Evolutionary conservation across 2,888 invertebrate genomes (phyloP).

Genomic region (Notodonta ziczac): DNA sequence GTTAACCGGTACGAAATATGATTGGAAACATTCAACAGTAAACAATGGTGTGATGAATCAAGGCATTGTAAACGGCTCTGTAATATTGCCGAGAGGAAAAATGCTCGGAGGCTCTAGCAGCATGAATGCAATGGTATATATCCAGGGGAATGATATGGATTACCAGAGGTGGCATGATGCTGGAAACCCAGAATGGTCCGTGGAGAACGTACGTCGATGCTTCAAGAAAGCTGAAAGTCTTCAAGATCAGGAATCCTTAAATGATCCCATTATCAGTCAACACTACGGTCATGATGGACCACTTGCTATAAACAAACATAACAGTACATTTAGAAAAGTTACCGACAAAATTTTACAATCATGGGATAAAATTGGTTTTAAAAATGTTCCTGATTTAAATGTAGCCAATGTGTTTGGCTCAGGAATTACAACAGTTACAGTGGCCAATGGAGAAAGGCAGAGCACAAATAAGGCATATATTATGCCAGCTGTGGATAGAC

Average conservation of each 20-base stretch:
- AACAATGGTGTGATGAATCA: conserved; percentile 63
- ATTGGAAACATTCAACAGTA: not conserved
- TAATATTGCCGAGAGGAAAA: conserved; percentile 83
- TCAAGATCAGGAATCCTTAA: conserved; percentile 11
- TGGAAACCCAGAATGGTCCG: conserved; percentile 6
- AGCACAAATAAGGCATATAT: conserved; percentile 80
- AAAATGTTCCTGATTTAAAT: conserved; percentile 60
- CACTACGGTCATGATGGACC: conserved; percentile 8
- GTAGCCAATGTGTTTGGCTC: conserved; percentile 67
- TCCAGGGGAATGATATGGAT: conserved; percentile 68
- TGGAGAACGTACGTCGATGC: not conserved
- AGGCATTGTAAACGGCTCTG: conserved; percentile 71
- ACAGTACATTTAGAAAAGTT: not conserved
- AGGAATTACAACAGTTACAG: conserved; percentile 68
- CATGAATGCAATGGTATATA: conserved; percentile 77
- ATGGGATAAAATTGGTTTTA: conserved; percentile 68
- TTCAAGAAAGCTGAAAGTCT: conserved; percentile 17
- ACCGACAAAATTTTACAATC: conserved; percentile 51
- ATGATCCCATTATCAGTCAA: conserved; percentile 1
- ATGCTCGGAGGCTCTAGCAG: conserved; percentile 78
- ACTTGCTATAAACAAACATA: conserved; percentile 9
- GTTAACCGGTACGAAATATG: not conserved
- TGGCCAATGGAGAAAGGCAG: conserved; percentile 68
- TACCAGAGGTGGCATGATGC: conserved; percentile 71
- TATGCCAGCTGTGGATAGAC: conserved; percentile 41